phyloP scores from a whole-genome alignment of 35 echinoderm and acorn worm genomes.

The Lytechinus variegatus region DNA sequence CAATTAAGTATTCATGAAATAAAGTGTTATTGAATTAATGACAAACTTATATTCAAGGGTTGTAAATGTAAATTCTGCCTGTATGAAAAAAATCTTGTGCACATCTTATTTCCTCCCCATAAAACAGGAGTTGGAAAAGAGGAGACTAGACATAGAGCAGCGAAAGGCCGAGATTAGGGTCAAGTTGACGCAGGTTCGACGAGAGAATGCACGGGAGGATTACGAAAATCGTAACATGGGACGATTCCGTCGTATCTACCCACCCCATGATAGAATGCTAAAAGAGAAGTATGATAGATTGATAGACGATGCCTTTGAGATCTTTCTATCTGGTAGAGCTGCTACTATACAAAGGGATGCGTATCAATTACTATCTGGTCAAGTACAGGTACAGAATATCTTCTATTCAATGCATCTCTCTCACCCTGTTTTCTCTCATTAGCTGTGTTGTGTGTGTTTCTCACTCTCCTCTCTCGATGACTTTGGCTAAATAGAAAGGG shows the following conservation, averaged over 20 bases:
- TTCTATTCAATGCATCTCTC: neutral
- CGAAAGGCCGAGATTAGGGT: conserved; percentile 88
- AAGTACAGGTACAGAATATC: conserved; percentile 51
- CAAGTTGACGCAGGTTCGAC: conserved; percentile 76
- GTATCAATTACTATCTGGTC: conserved; percentile 45
- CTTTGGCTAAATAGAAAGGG: no score
- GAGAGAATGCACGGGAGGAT: conserved; percentile 90
- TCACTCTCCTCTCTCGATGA: neutral
- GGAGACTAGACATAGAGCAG: conserved; percentile 76
- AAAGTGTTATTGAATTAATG: no score
- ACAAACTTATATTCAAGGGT: no score
- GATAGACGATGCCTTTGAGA: conserved; percentile 86
- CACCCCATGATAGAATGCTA: conserved; percentile 75
- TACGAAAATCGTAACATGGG: conserved; percentile 98
- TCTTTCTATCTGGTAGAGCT: conserved; percentile 80
- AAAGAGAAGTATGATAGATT: conserved; percentile 76
- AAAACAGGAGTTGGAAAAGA: conserved; percentile 73
- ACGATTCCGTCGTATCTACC: conserved; percentile 83
- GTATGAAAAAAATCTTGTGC: neutral
- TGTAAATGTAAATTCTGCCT: neutral
- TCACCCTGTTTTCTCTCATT: neutral
- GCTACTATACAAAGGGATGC: conserved; percentile 72
- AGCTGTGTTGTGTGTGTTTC: neutral
- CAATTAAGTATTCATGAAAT: no score
- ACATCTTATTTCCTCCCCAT: neutral